Percentiles rank a stretch among this genome's conserved stretches.
Evolutionary conservation across 2,113 vertebrate species (phyloP).

Genomic region (Rhegmatorhina hoffmannsi): DNA sequence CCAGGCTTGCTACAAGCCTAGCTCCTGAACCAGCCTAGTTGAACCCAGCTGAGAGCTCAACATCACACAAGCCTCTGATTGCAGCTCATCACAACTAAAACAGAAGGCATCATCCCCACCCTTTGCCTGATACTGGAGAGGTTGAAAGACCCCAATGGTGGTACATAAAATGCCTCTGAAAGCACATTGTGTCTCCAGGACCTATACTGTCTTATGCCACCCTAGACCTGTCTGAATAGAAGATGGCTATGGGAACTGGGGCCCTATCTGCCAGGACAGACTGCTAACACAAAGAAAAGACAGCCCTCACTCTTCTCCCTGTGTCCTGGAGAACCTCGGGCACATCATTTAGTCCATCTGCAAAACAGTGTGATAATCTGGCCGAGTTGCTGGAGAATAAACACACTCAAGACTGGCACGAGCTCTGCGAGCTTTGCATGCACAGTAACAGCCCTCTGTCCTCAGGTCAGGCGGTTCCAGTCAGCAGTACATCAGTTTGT

Average conservation of each 20-base stretch:
- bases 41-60: neutral
- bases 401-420: neutral
- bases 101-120: neutral
- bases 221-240: neutral
- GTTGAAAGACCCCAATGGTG: neutral
- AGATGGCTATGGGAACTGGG: neutral
- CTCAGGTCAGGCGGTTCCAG: neutral
- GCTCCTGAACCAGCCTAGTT: neutral
- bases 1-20: neutral
- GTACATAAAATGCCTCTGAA: neutral
- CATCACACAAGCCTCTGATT: neutral
- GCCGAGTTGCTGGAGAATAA: neutral
- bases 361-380: neutral
- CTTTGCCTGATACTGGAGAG: neutral
- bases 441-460: neutral
- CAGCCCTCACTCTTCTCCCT: neutral
- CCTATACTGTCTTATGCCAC: neutral
- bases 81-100: neutral
- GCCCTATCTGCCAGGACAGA: neutral
- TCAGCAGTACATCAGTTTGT: neutral
- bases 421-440: fast-evolving
- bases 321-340: neutral
- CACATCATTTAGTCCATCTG: neutral
- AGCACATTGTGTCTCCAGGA: neutral
- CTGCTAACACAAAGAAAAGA: neutral